Base-by-base conservation (phyloP, 2,888 invertebrate species). In the Platycheirus albimanus region DNA sequence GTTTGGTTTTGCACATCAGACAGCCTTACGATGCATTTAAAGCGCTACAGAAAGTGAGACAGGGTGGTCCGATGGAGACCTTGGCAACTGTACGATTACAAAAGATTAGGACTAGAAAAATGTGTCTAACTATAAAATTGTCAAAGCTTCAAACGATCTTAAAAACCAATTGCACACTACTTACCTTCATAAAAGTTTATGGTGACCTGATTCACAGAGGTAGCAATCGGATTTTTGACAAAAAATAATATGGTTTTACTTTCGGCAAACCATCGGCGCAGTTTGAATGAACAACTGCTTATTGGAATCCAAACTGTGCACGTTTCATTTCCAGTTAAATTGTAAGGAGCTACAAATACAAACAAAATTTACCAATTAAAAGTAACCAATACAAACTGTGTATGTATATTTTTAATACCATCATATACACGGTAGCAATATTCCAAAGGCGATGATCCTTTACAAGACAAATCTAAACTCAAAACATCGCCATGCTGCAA, bases 151-250 rank as follows among this genome's bases (percentile, higher is more conserved):
- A n/a, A n/a, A n/a, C 24, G 24, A 24, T 24, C 3, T 6, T 4
- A 6, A 33, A 33, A 4, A 8, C 8, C 3, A 4, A 11, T 20
- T 51, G 10, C 5, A 7, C 19, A 3, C 28, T 45, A 86, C 86
- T 89, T 90, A 96, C 97, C 95, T 94, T 96, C 94, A 90, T 96
- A 97, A 88, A 97, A 94, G 88, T 95, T 96, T 47, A 97, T 93
- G 10, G 94, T 94, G 11, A 96, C 93, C 69, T 94, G 94, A 75
- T 94, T 94, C 4, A 95, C 92, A 47, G 92, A 92, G 86, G 93
- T 94, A 3, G 94, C 94, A 8, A 97, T 93, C 81, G 95, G 94
- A 90, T 97, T 97, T 75, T 93, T 93, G 20, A 97, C 92, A 41
- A 97, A 93, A 51, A 96, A 94, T 11, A 97, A 90, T n/a, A 96